Conservation (phyloP, 2,797 vertebrate species). For the Anguilla megastoma region DNA sequence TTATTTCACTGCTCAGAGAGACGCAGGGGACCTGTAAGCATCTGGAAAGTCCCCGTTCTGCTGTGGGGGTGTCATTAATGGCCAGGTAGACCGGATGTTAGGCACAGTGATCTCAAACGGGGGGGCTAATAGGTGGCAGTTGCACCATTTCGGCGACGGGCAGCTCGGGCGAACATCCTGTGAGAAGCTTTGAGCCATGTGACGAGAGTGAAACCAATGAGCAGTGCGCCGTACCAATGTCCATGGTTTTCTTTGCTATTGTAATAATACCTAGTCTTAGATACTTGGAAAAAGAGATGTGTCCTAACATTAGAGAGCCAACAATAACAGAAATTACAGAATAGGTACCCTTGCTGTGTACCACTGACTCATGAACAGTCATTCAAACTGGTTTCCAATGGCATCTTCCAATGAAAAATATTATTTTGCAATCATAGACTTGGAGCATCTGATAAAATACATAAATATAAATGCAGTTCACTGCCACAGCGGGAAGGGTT, state of each 20-base stretch:
- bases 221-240: background rate
- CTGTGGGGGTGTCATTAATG: background rate
- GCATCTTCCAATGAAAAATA: background rate
- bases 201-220: background rate
- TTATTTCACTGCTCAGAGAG: background rate
- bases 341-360: background rate
- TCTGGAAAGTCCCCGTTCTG: background rate
- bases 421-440: background rate
- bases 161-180: slow-evolving; percentile 3
- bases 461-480: slow-evolving; percentile 21
- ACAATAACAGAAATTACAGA: background rate
- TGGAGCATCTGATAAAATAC: background rate
- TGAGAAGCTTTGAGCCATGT: background rate
- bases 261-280: background rate
- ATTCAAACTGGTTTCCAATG: background rate
- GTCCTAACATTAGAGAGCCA: background rate
- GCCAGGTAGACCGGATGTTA: background rate
- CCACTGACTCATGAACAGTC: background rate
- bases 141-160: background rate
- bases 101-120: background rate
- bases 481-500: background rate
- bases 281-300: background rate
- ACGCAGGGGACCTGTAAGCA: background rate
- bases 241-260: background rate
- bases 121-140: background rate